These are phyloP conservation scores for Hucho hucho DNA, from an alignment of 2,113 vertebrate genomes.

Conservation along the genomic window DNA sequence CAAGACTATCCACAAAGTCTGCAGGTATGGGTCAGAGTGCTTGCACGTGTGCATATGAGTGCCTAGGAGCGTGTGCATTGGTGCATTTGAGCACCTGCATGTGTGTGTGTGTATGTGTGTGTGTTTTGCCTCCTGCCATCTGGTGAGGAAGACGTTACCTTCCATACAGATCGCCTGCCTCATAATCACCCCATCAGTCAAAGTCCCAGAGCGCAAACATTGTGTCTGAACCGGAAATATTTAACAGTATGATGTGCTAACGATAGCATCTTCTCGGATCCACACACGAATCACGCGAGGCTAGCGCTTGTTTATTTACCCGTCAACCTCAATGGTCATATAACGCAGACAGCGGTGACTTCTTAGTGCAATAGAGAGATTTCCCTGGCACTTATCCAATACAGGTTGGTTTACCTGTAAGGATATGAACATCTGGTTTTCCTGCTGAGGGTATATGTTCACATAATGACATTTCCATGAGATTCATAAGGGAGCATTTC, in stretches of 20 bases:
- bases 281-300: background rate
- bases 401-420: constrained; percentile 32
- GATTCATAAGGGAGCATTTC: constrained; percentile 58
- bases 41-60: background rate
- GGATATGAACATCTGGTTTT: constrained; percentile 58
- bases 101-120: background rate
- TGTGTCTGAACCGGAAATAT: background rate
- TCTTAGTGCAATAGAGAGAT: constrained; percentile 25
- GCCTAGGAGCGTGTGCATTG: background rate
- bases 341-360: background rate
- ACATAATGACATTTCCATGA: constrained; percentile 72
- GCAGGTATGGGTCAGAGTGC: background rate
- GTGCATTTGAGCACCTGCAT: background rate
- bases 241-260: background rate
- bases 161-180: constrained; percentile 39
- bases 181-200: constrained; percentile 50
- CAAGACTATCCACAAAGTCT: constrained; percentile 22
- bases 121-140: constrained; percentile 25
- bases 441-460: constrained; percentile 33
- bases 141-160: constrained; percentile 33
- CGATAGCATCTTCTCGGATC: background rate
- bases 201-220: constrained; percentile 19
- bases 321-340: background rate
- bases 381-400: constrained; percentile 36
- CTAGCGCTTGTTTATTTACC: background rate